Conservation (phyloP, 2,888 invertebrate species). For the Acanthococcus lagerstroemiae region DNA sequence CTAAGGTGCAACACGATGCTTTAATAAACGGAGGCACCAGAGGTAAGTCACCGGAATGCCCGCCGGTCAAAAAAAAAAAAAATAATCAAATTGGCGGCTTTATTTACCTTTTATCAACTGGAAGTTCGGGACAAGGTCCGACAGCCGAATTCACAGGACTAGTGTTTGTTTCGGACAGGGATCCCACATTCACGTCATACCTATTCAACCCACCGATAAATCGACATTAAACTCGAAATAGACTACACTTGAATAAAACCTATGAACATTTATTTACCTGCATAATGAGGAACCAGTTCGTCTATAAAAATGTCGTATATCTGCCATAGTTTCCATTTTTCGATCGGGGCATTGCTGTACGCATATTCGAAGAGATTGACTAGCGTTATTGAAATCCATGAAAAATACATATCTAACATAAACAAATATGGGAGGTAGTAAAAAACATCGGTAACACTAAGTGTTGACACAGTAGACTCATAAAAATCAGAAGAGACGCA, state of each 20-base stretch:
- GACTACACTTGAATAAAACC: too few relatives aligned
- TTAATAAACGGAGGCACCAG: too few relatives aligned
- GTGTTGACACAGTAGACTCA: too few relatives aligned
- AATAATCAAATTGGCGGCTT: too few relatives aligned
- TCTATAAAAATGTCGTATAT: conserved; percentile 61
- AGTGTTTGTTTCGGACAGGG: not conserved
- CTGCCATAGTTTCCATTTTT: conserved; percentile 52
- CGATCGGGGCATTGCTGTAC: conserved; percentile 74
- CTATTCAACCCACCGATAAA: too few relatives aligned
- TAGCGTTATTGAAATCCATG: conserved; percentile 66
- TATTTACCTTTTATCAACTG: conserved; percentile 60
- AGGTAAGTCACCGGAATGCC: too few relatives aligned
- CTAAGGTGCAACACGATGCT: too few relatives aligned
- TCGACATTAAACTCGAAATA: too few relatives aligned
- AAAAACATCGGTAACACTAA: too few relatives aligned
- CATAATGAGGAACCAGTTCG: conserved; percentile 68
- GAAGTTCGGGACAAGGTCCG: conserved; percentile 69
- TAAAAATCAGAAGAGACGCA: not conserved
- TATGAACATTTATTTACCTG: too few relatives aligned
- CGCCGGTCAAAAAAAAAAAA: too few relatives aligned
- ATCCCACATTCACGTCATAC: conserved; percentile 31
- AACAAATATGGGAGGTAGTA: too few relatives aligned
- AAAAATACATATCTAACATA: conserved; percentile 66
- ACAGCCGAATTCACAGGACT: conserved; percentile 42
- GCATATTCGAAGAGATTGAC: conserved; percentile 73